Evolutionary conservation across 1,140 invertebrate species (phyloP), one percentile per base, ranked within the genome.

Genomic region (Elymnias hypermnestra): DNA sequence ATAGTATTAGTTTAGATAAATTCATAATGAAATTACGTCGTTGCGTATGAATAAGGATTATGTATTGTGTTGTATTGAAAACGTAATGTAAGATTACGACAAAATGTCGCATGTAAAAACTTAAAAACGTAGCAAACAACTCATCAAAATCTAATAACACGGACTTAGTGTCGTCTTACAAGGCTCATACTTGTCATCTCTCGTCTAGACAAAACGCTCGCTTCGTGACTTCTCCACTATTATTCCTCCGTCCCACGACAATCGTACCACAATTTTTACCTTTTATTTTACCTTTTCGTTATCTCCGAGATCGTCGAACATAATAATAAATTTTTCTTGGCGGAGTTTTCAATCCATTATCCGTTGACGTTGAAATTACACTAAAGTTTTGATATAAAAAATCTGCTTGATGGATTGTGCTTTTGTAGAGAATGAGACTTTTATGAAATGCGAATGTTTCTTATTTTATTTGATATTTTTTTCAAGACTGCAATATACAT

Each of bases 121-220:
- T 40, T 49, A 65, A 67, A 67, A 72, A 63, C 37, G 56, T 60
- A 56, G 64, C 70, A 60, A 72, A 72, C 72, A 72, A 70, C 65
- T 78, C 72, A 72, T 78, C 72, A 75, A 72, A 79, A 78, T 69
- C 65, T 72, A 76, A 79, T 79, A 76, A 76, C 61, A 64, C 47
- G 52, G 53, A 65, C 71, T 74, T 71, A 78, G 63, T 52, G 63
- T 47, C 55, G 43, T 45, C 44, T 40, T 46, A 54, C 47, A 31
- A 38, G 59, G 43, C 63, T 50, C 37, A 54, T 60, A 41, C 54
- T 71, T 66, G 63, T 66, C 66, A 69, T 68, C 70, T 61, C 60
- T 62, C 39, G 76, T 81, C 74, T 81, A 81, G 76, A 81, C 73
- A 77, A 79, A 69, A 59, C 54, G 57, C 52, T 64, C 51, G 62